Evolutionary conservation across 2,888 invertebrate species (phyloP).

Genomic region (Uropetala carovei): DNA sequence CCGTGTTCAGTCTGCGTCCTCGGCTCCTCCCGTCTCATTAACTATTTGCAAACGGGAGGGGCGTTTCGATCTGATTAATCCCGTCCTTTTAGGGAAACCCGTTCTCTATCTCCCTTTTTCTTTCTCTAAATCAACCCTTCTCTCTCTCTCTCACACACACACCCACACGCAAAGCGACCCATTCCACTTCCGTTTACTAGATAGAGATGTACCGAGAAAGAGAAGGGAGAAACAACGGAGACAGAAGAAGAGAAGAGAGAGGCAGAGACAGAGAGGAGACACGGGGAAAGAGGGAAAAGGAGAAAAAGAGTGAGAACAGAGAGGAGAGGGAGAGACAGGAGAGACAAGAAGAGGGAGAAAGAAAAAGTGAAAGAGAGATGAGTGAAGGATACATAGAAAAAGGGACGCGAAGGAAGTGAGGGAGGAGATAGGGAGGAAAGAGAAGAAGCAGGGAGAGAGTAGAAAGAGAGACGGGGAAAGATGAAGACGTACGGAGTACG

Average conservation of each 20-base stretch:
- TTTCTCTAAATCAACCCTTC: not conserved
- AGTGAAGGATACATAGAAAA: not conserved
- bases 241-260: not conserved
- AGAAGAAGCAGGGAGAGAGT: not conserved
- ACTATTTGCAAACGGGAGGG: constrained; percentile 21
- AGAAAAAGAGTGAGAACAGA: not conserved
- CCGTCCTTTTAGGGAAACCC: constrained; percentile 14
- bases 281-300: no score
- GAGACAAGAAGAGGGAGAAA: no score
- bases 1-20: not conserved
- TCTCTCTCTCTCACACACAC: not conserved
- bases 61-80: constrained; percentile 29
- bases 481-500: not conserved
- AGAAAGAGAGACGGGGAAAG: not conserved
- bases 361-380: not conserved
- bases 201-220: no score
- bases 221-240: no score
- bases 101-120: not conserved
- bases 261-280: not conserved
- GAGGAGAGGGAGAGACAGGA: no score
- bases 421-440: not conserved
- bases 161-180: no score
- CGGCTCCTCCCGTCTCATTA: constrained; percentile 24
- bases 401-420: not conserved
- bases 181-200: no score